These are phyloP conservation scores for Poecile atricapillus DNA, from an alignment of 2,113 vertebrate species.

Conservation along the genomic window DNA sequence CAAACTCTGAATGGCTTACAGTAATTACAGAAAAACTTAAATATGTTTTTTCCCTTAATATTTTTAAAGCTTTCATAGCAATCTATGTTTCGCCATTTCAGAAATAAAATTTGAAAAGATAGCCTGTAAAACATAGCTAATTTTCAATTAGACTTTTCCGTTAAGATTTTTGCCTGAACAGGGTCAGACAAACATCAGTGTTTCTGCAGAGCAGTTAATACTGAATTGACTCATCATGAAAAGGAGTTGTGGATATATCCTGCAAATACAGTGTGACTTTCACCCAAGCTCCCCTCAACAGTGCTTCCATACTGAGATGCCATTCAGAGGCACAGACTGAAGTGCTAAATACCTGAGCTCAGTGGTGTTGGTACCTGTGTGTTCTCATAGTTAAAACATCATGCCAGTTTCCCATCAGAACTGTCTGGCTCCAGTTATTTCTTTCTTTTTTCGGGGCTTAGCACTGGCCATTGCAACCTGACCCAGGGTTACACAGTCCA, in stretches of 20 bases:
- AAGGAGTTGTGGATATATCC: not conserved
- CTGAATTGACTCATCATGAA: not conserved
- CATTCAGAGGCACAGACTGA: not conserved
- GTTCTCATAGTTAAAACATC: not conserved
- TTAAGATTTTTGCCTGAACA: not conserved
- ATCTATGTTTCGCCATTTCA: not conserved
- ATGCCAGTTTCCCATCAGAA: not conserved
- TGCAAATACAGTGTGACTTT: not conserved
- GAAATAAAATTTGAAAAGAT: not conserved
- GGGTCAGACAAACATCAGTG: not conserved
- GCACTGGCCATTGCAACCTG: not conserved
- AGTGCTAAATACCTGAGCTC: not conserved
- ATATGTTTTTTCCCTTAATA: not conserved
- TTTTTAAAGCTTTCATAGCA: not conserved
- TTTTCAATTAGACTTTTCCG: not conserved
- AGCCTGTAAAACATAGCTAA: not conserved
- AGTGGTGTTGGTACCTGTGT: not conserved
- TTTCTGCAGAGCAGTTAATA: not conserved
- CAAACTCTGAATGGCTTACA: not conserved
- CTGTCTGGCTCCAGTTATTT: not conserved
- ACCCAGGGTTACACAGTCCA: not conserved
- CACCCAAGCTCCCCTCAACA: not conserved
- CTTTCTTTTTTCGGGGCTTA: not conserved
- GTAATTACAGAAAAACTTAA: not conserved
- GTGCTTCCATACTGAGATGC: not conserved